These are phyloP conservation scores for Venusia cambrica DNA, from an alignment of 2,888 invertebrate genomes.

Conservation along the genomic window DNA sequence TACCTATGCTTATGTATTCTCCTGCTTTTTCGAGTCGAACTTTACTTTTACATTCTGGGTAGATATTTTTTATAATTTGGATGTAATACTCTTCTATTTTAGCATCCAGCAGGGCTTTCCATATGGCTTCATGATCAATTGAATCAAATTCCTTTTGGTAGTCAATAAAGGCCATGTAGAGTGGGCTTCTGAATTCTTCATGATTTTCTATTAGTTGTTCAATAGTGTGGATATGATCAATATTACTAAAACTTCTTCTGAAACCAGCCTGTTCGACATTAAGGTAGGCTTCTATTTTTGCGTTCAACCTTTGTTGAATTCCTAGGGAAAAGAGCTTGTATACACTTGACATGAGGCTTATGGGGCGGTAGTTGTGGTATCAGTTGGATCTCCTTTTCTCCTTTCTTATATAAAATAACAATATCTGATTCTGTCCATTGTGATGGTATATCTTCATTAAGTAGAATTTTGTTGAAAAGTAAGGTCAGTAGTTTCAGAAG, in stretches of 20 bases:
- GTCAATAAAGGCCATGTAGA: constrained; percentile 7
- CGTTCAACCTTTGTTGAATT: neutral
- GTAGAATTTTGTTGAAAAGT: neutral
- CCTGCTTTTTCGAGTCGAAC: constrained; percentile 5
- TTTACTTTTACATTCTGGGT: constrained; percentile 1
- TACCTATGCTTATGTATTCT: constrained; percentile 15
- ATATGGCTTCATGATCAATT: constrained; percentile 1
- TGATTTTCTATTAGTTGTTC: constrained; percentile 4
- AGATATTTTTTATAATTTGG: constrained; percentile 3
- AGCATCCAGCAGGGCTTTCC: constrained; percentile 3
- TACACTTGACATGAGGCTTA: neutral
- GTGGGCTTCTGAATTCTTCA: constrained; percentile 3
- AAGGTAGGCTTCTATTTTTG: neutral
- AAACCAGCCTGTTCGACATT: constrained; percentile 11
- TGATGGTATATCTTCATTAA: neutral
- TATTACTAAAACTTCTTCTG: constrained; percentile 5
- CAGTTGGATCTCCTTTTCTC: constrained; percentile 5
- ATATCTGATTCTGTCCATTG: constrained; percentile 4
- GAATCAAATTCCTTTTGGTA: constrained; percentile 13
- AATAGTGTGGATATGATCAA: constrained; percentile 3
- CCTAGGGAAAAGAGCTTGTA: constrained; percentile 1
- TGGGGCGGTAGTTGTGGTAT: constrained; percentile 6
- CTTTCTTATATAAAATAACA: constrained; percentile 4
- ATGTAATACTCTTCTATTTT: constrained; percentile 1
- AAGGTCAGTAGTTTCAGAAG: neutral